These are phyloP conservation scores for Tethya wilhelma DNA, from an alignment of 37 sponge, comb jelly and placozoan species.

Conservation along the genomic window DNA sequence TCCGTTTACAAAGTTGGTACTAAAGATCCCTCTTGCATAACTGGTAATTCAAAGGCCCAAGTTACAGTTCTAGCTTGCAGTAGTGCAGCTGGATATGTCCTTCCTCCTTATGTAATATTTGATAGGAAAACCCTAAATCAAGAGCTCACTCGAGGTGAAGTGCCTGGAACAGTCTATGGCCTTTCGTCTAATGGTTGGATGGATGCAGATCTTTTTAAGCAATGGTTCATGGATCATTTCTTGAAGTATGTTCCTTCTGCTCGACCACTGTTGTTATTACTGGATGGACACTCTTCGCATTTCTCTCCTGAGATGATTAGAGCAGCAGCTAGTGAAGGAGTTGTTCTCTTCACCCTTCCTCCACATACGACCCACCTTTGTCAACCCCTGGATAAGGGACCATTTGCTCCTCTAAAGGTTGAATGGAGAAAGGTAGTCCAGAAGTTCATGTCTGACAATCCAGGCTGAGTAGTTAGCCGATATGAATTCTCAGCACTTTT, in stretches of 20 bases:
- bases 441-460: not conserved
- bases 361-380: slow-evolving; percentile 31
- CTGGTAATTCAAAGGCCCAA: too few species aligned
- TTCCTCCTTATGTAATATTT: slow-evolving; percentile 50
- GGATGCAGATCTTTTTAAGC: not conserved
- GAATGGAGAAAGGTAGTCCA: slow-evolving; percentile 16
- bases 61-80: too few species aligned
- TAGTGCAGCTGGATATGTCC: too few species aligned
- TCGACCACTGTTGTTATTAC: slow-evolving; percentile 13
- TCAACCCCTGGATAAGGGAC: slow-evolving; percentile 25
- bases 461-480: not conserved
- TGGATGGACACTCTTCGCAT: slow-evolving; percentile 44
- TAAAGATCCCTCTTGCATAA: too few species aligned
- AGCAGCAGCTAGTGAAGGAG: slow-evolving; percentile 9
- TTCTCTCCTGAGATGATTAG: slow-evolving; percentile 14
- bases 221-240: slow-evolving; percentile 19
- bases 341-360: slow-evolving; percentile 18
- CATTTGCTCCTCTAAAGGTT: slow-evolving; percentile 15
- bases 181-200: not conserved
- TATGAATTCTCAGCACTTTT: slow-evolving; percentile 33
- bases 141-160: slow-evolving; percentile 1
- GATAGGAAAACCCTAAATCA: slow-evolving; percentile 18
- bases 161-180: slow-evolving; percentile 11
- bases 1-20: too few species aligned
- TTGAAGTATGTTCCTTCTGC: slow-evolving; percentile 35